These are phyloP conservation scores for Zalophus californianus DNA, from an alignment of 2,797 vertebrate genomes.

Conservation along the genomic window DNA sequence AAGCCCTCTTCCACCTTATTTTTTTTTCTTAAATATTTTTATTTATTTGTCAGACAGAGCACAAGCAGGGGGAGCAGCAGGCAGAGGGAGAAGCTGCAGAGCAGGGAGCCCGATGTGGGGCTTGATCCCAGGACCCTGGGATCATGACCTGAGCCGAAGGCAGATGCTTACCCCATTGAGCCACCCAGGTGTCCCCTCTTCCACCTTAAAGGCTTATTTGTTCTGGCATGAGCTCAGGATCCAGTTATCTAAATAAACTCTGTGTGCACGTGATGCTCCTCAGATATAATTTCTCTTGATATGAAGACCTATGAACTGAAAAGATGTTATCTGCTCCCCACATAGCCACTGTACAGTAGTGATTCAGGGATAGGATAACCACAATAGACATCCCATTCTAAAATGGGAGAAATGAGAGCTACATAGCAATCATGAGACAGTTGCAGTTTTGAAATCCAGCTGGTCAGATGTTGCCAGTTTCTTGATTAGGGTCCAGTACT, in stretches of 20 bases:
- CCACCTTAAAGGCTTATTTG: background rate
- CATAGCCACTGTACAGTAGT: background rate
- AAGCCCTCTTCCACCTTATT: background rate
- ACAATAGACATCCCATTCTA: background rate
- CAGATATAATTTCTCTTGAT: background rate
- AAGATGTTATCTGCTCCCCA: background rate
- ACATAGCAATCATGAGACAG: background rate
- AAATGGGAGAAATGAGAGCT: background rate
- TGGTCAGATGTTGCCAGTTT: background rate
- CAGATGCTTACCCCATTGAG: background rate
- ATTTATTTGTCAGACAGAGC: background rate
- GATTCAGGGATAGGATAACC: background rate
- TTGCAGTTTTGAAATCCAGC: background rate
- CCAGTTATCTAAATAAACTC: background rate
- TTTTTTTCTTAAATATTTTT: background rate
- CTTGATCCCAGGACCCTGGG: background rate
- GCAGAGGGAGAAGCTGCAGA: background rate
- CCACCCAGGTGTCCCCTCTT: background rate
- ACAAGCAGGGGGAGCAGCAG: background rate
- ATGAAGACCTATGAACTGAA: background rate
- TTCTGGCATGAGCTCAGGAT: background rate
- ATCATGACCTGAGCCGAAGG: background rate
- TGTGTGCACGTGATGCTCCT: background rate
- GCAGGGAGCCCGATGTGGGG: background rate
- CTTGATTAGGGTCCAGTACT: background rate